Conservation (phyloP, 2,888 invertebrate species). For the Agrotis clavis region DNA sequence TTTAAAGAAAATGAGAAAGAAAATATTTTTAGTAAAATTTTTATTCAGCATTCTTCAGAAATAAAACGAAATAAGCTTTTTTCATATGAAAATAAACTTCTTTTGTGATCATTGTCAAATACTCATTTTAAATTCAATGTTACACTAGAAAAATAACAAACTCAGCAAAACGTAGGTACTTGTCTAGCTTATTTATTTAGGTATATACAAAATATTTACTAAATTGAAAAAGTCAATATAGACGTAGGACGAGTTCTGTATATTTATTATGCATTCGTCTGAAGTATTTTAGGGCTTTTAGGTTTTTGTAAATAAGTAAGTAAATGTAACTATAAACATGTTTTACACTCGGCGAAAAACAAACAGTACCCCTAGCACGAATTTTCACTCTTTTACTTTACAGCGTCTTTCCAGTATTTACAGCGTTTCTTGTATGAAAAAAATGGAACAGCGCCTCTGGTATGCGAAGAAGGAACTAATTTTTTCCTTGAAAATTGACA, state of each 20-base stretch:
- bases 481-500: too few relatives aligned
- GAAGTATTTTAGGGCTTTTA: not conserved
- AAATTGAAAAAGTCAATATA: constrained; percentile 18
- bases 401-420: too few relatives aligned
- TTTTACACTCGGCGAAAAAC: not conserved
- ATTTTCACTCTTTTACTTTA: too few relatives aligned
- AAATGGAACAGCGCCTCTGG: too few relatives aligned
- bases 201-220: constrained; percentile 26
- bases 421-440: too few relatives aligned
- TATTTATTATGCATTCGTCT: not conserved
- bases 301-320: not conserved
- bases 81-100: not conserved
- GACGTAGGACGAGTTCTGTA: not conserved
- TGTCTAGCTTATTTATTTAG: not conserved
- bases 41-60: not conserved
- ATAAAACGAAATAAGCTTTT: not conserved
- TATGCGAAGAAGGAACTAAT: too few relatives aligned
- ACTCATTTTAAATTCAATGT: constrained; percentile 27
- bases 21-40: constrained; percentile 14
- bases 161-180: not conserved
- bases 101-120: constrained; percentile 15
- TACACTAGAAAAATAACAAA: constrained; percentile 20
- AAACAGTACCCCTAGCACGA: too few relatives aligned
- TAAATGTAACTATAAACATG: not conserved
- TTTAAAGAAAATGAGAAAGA: too few relatives aligned